Conservation (phyloP, 92 coral and sea anemone genomes). For the Montipora capitata region DNA sequence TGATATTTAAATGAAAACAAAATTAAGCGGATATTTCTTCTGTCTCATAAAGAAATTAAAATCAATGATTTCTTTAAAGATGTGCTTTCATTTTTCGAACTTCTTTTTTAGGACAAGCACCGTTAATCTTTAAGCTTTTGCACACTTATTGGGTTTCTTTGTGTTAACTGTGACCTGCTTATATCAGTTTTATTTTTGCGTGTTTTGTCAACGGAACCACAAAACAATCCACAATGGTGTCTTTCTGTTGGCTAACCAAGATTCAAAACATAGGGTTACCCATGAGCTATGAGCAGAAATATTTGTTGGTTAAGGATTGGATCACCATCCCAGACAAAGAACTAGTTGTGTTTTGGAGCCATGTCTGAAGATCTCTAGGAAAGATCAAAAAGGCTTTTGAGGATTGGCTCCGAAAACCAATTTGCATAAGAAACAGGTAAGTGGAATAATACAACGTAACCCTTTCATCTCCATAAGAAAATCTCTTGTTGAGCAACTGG, state of each 20-base stretch:
- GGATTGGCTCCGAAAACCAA: slow-evolving; percentile 38
- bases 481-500: neutral
- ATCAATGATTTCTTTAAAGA: neutral
- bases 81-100: neutral
- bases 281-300: slow-evolving; percentile 70
- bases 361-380: slow-evolving; percentile 28
- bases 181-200: slow-evolving; percentile 2
- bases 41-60: neutral
- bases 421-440: slow-evolving; percentile 23
- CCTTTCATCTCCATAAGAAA: too few species aligned
- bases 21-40: neutral
- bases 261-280: slow-evolving; percentile 73
- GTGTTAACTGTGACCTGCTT: slow-evolving; percentile 10
- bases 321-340: slow-evolving; percentile 30
- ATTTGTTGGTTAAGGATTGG: slow-evolving; percentile 51
- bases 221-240: slow-evolving; percentile 19
- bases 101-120: too few species aligned
- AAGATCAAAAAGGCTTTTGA: slow-evolving; percentile 32
- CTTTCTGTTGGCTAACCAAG: slow-evolving; percentile 30
- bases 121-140: neutral
- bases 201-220: slow-evolving; percentile 12
- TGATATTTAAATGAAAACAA: slow-evolving; percentile 35
- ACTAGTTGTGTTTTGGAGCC: slow-evolving; percentile 22
- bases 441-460: neutral
- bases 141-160: neutral